Evolutionary conservation across 2,888 invertebrate species (phyloP), one percentile per base, ranked within the genome.

Genomic region (Lasioglossum vierecki): DNA sequence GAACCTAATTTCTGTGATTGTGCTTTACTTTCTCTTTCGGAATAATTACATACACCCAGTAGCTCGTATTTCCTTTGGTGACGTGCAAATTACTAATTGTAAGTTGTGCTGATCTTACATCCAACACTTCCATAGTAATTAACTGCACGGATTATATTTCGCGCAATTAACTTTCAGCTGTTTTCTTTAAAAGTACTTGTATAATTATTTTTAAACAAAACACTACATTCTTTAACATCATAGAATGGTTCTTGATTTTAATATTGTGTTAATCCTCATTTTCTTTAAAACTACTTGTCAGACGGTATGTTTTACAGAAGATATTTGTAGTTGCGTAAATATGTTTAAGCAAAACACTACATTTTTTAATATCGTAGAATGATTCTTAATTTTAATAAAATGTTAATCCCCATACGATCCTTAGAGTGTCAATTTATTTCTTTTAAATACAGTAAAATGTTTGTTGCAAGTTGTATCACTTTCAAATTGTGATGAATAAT

Each of bases 81-180:
- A 66, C 66, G 66, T 66, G 66, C 30, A 66, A 66, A 66, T 66
- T 35, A 66, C 66, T 35, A 35, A 66, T 30, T 66, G 66, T 39
- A 39, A 68, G 66, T 35, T 39, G 66, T 22, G 22, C 66, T 68
- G 22, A 68, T 39, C 68, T 68, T 68, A 68, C 39, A 22, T 5
- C 13, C 22, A 41, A 39, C 68, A 41, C 68, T 68, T 68, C 39
- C 41, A 39, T 39, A 22, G 68, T 68, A 39, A 39, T 68, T 39
- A 68, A 68, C 22, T 39, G 68, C 39, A 68, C 35, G 39, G 18
- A 35, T 66, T 66, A 35, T 35, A 35, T 35, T 66, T 35, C 35
- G 22, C 8, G 66, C 18, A 35, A 30, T 30, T 66, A 68, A 22
- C 22, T 68, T 68, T 39, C 22, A 68, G 41, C 35, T 66, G 66